Evolutionary conservation across 2,888 invertebrate species (phyloP), one percentile per base, ranked within the genome.

Genomic region (Ennomos quercinarius): DNA sequence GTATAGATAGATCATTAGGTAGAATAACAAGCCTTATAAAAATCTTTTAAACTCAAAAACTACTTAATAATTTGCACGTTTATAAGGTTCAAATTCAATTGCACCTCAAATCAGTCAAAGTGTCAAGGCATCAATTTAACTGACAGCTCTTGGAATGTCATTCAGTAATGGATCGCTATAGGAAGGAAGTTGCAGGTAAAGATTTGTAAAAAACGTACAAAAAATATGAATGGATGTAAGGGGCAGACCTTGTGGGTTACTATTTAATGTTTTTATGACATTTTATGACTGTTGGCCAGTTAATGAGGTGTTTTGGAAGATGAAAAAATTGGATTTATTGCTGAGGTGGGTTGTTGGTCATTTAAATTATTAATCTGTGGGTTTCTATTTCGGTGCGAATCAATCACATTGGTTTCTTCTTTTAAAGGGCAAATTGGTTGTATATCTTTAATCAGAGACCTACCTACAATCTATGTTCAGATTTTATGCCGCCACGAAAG

Each of bases 121-220:
- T 84, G 83, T 83, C 79, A 83, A 75, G 80, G 83, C 83, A 80
- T 80, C 86, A 84, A 85, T 88, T 86, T 84, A 84, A 76, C 83
- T 87, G 89, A 89, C 89, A 88, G 80, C 75, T 68, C 67, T 57
- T 69, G 86, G 91, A 91, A 91, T 91, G 89, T 87, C 86, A 87
- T 87, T 90, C 84, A 75, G 88, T 90, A 89, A 91, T 86, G 83
- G 88, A 90, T 90, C 81, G 87, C 70, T 84, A 77, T 77, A 91
- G 91, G 91, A 91, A 91, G 91, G 91, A 91, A 91, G 91, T 90
- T 78, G 87, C 91, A 91, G 91, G 91, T 91, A 91, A 79, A 79
- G 72, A 75, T 61, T 58, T 41, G 69, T 64, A 75, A 77, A 84
- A 86, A 84, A 80, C 27, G 77, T 68, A 48, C 63, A 55, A 80